Evolutionary conservation across 2,113 vertebrate species (phyloP).

Genomic region (Pampusana beccarii): DNA sequence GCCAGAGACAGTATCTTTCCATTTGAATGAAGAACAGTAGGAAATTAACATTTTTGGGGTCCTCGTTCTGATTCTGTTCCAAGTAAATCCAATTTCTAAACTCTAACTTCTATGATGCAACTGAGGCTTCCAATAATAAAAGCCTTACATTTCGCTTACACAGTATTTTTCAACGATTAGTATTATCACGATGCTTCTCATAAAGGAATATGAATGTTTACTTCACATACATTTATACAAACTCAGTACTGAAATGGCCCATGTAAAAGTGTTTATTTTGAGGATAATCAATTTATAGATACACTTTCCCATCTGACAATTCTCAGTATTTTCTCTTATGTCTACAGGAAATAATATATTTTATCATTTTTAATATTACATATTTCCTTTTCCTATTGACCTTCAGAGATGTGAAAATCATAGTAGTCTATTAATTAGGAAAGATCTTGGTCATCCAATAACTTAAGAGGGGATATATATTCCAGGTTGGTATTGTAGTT

Average conservation of each 20-base stretch:
- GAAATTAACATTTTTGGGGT: slow-evolving; percentile 12
- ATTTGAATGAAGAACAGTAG: slow-evolving; percentile 49
- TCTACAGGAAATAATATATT: not conserved
- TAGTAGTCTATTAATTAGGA: not conserved
- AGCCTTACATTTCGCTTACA: not conserved
- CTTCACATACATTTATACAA: not conserved
- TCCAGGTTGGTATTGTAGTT: too few species aligned
- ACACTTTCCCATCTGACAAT: not conserved
- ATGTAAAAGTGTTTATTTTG: not conserved
- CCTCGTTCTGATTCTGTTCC: not conserved
- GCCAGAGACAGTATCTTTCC: not conserved
- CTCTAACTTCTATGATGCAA: not conserved
- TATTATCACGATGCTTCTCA: not conserved
- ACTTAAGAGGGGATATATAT: not conserved
- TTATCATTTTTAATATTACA: not conserved
- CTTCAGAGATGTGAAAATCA: not conserved
- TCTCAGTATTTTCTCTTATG: not conserved
- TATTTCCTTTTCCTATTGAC: not conserved
- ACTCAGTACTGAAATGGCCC: not conserved
- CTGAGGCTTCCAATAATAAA: not conserved
- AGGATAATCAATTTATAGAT: not conserved
- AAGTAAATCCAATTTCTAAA: not conserved
- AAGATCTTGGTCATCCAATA: not conserved
- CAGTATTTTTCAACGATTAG: not conserved
- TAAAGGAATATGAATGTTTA: not conserved